A percentile compares a stretch with the other conserved stretches of the same genome.
Evolutionary conservation across 1,140 invertebrate species (phyloP).

Genomic region (Chrysopa pallens): DNA sequence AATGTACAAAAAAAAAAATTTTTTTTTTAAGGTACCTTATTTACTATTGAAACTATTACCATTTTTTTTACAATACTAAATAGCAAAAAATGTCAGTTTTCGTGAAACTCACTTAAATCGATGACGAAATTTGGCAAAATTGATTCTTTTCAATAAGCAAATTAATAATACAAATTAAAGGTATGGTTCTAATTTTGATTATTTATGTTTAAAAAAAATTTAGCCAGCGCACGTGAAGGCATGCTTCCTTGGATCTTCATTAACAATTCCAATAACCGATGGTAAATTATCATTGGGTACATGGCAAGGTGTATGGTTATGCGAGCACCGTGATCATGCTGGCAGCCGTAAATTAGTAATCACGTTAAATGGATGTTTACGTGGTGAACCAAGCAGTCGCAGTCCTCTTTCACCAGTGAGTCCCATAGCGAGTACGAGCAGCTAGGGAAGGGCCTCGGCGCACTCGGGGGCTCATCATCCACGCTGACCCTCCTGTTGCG

Average conservation of each 20-base stretch:
- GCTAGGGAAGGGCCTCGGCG: slow-evolving; percentile 48
- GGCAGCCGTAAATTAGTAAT: slow-evolving; percentile 82
- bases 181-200: too few relatives aligned
- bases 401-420: slow-evolving; percentile 67
- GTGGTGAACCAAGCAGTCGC: slow-evolving; percentile 46
- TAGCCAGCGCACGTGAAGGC: slow-evolving; percentile 95
- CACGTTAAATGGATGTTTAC: slow-evolving; percentile 74
- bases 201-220: neutral
- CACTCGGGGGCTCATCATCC: slow-evolving; percentile 21
- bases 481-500: slow-evolving; percentile 6
- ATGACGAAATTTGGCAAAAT: too few relatives aligned
- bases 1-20: too few relatives aligned
- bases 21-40: too few relatives aligned
- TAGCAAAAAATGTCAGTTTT: too few relatives aligned
- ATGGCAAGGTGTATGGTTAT: slow-evolving; percentile 96
- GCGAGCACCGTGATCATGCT: slow-evolving; percentile 90
- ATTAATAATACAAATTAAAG: too few relatives aligned
- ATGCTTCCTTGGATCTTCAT: slow-evolving; percentile 84
- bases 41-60: too few relatives aligned
- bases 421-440: slow-evolving; percentile 74
- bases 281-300: slow-evolving; percentile 87
- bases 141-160: too few relatives aligned
- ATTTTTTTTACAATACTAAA: too few relatives aligned
- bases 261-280: slow-evolving; percentile 90
- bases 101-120: too few relatives aligned